Evolutionary conservation across 2,113 vertebrate species (phyloP).

Genomic region (Tachycineta bicolor): DNA sequence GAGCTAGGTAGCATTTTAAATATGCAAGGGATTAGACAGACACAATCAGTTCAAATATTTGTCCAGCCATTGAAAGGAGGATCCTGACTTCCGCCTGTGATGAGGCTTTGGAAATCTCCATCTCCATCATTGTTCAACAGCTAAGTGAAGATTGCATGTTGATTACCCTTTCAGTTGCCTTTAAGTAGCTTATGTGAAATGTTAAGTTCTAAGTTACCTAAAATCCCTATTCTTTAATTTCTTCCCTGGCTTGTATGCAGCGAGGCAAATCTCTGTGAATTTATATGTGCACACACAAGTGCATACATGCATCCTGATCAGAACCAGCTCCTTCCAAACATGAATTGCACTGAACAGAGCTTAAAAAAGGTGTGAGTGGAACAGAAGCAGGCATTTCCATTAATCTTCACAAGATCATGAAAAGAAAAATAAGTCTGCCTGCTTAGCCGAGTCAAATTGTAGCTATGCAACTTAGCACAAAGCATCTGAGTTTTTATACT

Average conservation of each 20-base stretch:
- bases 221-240: constrained; percentile 4
- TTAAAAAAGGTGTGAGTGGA: neutral
- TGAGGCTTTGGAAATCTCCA: constrained; percentile 11
- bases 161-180: neutral
- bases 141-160: neutral
- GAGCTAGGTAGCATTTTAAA: constrained; percentile 17
- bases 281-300: too few species aligned
- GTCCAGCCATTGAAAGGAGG: constrained; percentile 26
- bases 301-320: neutral
- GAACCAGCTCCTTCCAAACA: neutral
- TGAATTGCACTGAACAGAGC: neutral
- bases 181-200: constrained; percentile 27
- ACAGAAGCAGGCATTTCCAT: neutral
- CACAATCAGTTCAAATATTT: constrained; percentile 50
- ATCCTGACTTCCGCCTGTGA: constrained; percentile 5
- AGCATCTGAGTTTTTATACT: neutral
- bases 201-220: neutral
- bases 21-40: constrained; percentile 13
- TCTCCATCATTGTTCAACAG: neutral
- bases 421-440: neutral
- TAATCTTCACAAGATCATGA: neutral
- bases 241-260: neutral
- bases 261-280: neutral
- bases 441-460: neutral
- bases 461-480: neutral